phyloP scores from a whole-genome alignment of 30 jellyfish, hydroid and myxozoan genomes.

The Aurelia sp. region DNA sequence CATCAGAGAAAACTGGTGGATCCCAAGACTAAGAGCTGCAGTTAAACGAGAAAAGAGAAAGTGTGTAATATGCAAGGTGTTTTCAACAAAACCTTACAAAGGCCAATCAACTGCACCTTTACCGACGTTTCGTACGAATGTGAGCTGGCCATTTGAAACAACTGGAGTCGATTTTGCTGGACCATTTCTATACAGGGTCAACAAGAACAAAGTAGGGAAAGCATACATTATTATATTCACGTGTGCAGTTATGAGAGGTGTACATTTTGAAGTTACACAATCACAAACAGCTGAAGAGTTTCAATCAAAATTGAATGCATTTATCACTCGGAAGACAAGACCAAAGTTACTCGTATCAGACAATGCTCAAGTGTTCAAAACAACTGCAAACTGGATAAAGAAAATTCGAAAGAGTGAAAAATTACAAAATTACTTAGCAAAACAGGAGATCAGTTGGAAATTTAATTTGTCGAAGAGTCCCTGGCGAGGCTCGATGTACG shows the following conservation, averaged over 20 bases:
- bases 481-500: constrained; percentile 52
- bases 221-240: constrained; percentile 23
- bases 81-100: constrained; percentile 25
- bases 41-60: constrained; percentile 16
- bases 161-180: constrained; percentile 58
- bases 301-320: not conserved
- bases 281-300: constrained; percentile 40
- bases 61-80: constrained; percentile 57
- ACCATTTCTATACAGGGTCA: constrained; percentile 18
- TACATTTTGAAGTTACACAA: constrained; percentile 19
- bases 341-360: constrained; percentile 17
- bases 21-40: constrained; percentile 14
- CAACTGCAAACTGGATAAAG: constrained; percentile 20
- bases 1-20: constrained; percentile 29
- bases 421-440: not conserved
- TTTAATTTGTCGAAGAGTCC: constrained; percentile 8
- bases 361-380: constrained; percentile 10
- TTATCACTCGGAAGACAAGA: constrained; percentile 14
- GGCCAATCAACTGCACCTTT: constrained; percentile 18
- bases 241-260: not conserved
- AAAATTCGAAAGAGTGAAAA: constrained; percentile 8
- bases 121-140: constrained; percentile 40
- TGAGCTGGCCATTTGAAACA: constrained; percentile 27
- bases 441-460: constrained; percentile 8
- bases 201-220: constrained; percentile 44